Evolutionary conservation across 2,888 invertebrate species (phyloP).

Genomic region (Gastrophysa polygoni): DNA sequence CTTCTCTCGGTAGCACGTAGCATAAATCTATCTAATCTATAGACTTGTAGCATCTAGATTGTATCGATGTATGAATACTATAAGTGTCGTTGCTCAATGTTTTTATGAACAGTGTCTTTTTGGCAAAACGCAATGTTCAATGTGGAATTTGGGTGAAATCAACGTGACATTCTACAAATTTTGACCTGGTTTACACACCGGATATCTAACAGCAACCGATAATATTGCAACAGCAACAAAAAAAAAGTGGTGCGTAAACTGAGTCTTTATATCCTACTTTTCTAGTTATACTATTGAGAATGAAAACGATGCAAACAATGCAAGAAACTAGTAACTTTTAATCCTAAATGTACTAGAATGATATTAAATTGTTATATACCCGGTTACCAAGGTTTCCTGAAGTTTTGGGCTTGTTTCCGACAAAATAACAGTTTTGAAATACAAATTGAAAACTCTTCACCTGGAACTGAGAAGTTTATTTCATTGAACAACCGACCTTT

Average conservation of each 20-base stretch:
- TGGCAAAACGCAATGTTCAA: constrained; percentile 58
- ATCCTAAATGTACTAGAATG: constrained; percentile 30
- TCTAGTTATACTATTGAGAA: constrained; percentile 26
- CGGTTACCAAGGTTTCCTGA: constrained; percentile 49
- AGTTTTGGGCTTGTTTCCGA: constrained; percentile 33
- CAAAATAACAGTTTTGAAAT: no score
- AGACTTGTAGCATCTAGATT: constrained; percentile 48
- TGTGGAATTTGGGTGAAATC: constrained; percentile 62
- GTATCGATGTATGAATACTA: constrained; percentile 54
- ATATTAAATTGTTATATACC: constrained; percentile 42
- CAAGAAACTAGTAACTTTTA: constrained; percentile 42
- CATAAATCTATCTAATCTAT: constrained; percentile 46
- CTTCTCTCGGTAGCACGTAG: constrained; percentile 48
- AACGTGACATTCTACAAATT: constrained; percentile 43
- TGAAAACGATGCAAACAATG: constrained; percentile 49
- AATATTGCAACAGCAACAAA: no score
- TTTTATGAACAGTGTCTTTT: constrained; percentile 52
- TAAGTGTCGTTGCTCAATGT: constrained; percentile 59
- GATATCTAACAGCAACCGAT: not conserved
- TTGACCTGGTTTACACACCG: not conserved
- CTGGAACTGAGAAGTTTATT: not conserved
- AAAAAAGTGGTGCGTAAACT: not conserved
- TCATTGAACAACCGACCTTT: not conserved
- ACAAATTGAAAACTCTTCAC: not conserved
- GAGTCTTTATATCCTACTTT: constrained; percentile 18